A percentile compares a stretch with the other conserved stretches of the same genome.
Conservation (phyloP, 2,888 invertebrate genomes). For the Lasioglossum calceatum region DNA sequence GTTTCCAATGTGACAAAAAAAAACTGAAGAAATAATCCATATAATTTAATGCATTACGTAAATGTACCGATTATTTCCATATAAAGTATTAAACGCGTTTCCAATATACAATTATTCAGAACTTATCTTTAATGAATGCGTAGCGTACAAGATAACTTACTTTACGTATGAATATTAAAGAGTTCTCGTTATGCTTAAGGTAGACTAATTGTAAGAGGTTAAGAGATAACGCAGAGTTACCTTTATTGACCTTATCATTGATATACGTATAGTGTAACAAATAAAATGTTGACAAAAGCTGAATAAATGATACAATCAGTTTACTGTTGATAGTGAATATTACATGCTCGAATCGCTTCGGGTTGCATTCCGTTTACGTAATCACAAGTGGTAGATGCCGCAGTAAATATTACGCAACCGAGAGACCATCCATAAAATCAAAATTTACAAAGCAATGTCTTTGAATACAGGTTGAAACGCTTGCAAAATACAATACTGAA, state of each 20-base stretch:
- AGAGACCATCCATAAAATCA: neutral
- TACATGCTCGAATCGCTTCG: neutral
- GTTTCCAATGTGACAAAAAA: neutral
- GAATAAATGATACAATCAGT: neutral
- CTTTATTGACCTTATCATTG: neutral
- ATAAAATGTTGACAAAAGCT: neutral
- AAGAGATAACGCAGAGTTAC: neutral
- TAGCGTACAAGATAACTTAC: neutral
- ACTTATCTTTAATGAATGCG: neutral
- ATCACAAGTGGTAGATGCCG: neutral
- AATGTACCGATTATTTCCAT: neutral
- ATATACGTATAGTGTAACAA: neutral
- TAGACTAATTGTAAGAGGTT: neutral
- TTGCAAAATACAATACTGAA: neutral
- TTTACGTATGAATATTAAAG: constrained; percentile 3
- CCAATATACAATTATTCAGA: neutral
- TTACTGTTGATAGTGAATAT: neutral
- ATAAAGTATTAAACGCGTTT: neutral
- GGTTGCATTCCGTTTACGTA: neutral
- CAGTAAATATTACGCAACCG: neutral
- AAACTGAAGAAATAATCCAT: neutral
- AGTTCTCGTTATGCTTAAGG: neutral
- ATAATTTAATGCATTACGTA: neutral
- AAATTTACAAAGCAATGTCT: neutral
- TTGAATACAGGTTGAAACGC: neutral